A percentile compares a stretch with the other conserved stretches of the same genome.
These are phyloP conservation scores for Conopomorpha cramerella DNA, from an alignment of 1,140 invertebrate species.

Conservation along the genomic window DNA sequence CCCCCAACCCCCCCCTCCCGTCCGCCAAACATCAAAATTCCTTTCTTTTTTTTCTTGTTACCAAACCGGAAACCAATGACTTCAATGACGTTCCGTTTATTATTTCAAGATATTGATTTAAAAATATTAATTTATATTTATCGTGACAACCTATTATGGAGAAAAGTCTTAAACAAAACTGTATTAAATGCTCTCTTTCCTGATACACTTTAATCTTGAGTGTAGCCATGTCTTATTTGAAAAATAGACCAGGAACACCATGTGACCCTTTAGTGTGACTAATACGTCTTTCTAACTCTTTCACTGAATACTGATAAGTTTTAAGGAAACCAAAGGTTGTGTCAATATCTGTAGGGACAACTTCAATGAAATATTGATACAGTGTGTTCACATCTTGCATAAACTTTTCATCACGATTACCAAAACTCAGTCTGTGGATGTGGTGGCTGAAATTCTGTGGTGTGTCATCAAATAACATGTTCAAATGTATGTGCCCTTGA, in stretches of 20 bases:
- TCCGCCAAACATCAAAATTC: no score
- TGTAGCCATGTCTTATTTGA: conserved; percentile 92
- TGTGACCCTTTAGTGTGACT: conserved; percentile 76
- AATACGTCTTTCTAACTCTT: conserved; percentile 81
- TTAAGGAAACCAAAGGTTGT: conserved; percentile 68
- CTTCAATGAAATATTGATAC: conserved; percentile 94
- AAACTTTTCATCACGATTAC: conserved; percentile 83
- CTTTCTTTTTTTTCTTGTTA: no score
- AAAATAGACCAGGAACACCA: conserved; percentile 91
- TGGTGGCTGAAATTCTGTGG: conserved; percentile 94
- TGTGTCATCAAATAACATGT: conserved; percentile 72
- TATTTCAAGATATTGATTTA: no score
- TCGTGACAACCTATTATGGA: conserved; percentile 88
- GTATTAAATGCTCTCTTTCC: conserved; percentile 76
- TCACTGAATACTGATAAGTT: conserved; percentile 93
- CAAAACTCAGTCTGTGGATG: conserved; percentile 91
- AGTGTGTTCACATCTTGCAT: conserved; percentile 71
- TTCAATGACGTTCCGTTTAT: no score
- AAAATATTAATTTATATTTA: no score
- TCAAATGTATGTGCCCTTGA: conserved; percentile 82
- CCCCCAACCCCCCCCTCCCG: no score
- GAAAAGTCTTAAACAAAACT: conserved; percentile 85
- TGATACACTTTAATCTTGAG: conserved; percentile 85
- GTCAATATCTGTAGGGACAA: conserved; percentile 91
- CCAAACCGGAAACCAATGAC: no score